These are phyloP conservation scores for Scyliorhinus canicula DNA, from an alignment of 2,797 vertebrate genomes.

Conservation along the genomic window DNA sequence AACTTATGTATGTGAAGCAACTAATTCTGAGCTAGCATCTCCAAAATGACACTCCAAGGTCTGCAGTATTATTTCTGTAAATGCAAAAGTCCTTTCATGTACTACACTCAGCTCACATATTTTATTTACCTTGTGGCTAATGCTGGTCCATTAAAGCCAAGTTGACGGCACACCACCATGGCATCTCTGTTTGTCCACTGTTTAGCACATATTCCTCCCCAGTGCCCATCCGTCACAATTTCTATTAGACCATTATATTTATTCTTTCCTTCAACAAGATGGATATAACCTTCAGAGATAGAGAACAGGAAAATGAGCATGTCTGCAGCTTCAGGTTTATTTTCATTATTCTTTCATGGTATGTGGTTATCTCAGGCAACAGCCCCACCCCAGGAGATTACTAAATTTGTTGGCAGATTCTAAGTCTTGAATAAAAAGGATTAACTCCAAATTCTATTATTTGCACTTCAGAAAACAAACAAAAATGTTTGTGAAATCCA, in stretches of 20 bases:
- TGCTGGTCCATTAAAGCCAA: constrained; percentile 43
- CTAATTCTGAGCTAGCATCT: background rate
- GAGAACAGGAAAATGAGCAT: background rate
- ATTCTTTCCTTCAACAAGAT: constrained; percentile 39
- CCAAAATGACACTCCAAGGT: background rate
- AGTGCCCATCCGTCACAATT: constrained; percentile 40
- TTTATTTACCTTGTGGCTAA: constrained; percentile 43
- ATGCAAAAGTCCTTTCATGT: background rate
- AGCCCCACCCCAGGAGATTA: too few relatives aligned
- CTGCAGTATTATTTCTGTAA: background rate
- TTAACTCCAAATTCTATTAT: background rate
- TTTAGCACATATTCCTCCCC: constrained; percentile 43
- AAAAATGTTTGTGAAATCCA: background rate
- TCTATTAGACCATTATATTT: constrained; percentile 41
- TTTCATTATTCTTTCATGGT: too few relatives aligned
- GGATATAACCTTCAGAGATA: constrained; percentile 32
- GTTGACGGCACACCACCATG: constrained; percentile 42
- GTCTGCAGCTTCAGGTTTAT: background rate
- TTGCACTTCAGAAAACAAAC: background rate
- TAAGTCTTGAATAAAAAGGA: background rate
- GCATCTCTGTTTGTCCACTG: constrained; percentile 43
- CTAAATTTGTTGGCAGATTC: background rate
- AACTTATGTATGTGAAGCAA: background rate
- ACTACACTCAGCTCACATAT: background rate
- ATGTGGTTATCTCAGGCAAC: too few relatives aligned